These are phyloP conservation scores for Acrocyrtus sp. DNA, from an alignment of 2,888 invertebrate genomes.

Conservation along the genomic window DNA sequence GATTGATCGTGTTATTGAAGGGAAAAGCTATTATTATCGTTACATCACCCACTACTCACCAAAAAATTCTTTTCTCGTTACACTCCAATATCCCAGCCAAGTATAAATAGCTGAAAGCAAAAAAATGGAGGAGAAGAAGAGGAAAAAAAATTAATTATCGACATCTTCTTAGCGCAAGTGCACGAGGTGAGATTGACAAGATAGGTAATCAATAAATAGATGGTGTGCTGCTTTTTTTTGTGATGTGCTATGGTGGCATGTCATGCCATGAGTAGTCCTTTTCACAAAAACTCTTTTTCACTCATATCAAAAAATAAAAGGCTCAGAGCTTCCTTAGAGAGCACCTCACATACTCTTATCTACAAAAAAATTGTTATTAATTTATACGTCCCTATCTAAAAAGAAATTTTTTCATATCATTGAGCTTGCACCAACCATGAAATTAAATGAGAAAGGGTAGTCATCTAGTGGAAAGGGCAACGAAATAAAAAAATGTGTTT, in stretches of 20 bases:
- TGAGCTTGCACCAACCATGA: constrained; percentile 1
- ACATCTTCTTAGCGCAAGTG: constrained; percentile 42
- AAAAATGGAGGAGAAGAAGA: constrained; percentile 13
- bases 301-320: constrained; percentile 1
- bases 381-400: neutral
- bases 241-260: constrained; percentile 6
- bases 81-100: no score
- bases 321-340: no score
- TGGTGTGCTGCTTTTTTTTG: constrained; percentile 4
- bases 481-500: neutral
- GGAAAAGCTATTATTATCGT: constrained; percentile 6
- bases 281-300: constrained; percentile 1
- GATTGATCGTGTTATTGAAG: constrained; percentile 1
- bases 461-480: constrained; percentile 4
- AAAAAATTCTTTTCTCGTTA: neutral
- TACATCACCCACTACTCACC: constrained; percentile 36
- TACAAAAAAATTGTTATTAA: constrained; percentile 21
- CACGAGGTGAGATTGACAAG: constrained; percentile 43
- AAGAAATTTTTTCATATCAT: constrained; percentile 8
- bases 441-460: constrained; percentile 12
- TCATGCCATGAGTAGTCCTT: constrained; percentile 1
- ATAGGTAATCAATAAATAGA: constrained; percentile 25
- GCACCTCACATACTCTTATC: neutral
- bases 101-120: no score
- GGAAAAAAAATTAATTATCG: constrained; percentile 39